These are phyloP conservation scores for Cephus rjabovi DNA, from an alignment of 2,888 invertebrate species.

Conservation along the genomic window DNA sequence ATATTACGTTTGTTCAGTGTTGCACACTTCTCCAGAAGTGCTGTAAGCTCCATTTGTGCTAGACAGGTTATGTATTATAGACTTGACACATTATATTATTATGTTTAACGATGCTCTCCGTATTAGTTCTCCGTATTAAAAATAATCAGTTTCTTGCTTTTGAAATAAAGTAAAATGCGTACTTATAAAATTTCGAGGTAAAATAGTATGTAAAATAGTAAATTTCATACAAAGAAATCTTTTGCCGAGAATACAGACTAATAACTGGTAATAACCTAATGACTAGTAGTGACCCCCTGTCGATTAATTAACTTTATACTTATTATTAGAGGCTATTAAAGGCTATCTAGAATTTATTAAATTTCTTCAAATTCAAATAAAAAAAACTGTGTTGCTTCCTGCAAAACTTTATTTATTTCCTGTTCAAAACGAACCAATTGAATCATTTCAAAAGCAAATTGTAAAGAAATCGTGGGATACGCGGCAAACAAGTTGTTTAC, in stretches of 20 bases:
- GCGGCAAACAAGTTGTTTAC: constrained; percentile 42
- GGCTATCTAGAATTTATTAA: not conserved
- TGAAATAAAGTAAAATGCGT: not conserved
- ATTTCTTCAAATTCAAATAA: not conserved
- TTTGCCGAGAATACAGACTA: too few relatives aligned
- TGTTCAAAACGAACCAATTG: not conserved
- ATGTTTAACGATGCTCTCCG: not conserved
- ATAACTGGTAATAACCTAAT: not conserved
- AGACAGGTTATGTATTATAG: not conserved
- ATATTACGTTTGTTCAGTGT: constrained; percentile 19
- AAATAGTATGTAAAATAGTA: too few relatives aligned
- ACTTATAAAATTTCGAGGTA: not conserved
- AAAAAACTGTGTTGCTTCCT: not conserved
- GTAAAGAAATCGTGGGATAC: not conserved
- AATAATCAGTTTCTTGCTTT: too few relatives aligned
- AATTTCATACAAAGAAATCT: not conserved
- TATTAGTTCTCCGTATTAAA: not conserved
- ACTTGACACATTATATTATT: not conserved
- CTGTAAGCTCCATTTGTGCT: constrained; percentile 24
- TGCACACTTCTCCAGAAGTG: constrained; percentile 25
- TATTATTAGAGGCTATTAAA: not conserved
- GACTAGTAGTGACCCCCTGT: not conserved
- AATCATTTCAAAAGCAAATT: not conserved
- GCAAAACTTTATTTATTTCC: not conserved
- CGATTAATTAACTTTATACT: not conserved